phyloP scores from a whole-genome alignment of 1,140 invertebrate genomes.

The Subanguina moxae region DNA sequence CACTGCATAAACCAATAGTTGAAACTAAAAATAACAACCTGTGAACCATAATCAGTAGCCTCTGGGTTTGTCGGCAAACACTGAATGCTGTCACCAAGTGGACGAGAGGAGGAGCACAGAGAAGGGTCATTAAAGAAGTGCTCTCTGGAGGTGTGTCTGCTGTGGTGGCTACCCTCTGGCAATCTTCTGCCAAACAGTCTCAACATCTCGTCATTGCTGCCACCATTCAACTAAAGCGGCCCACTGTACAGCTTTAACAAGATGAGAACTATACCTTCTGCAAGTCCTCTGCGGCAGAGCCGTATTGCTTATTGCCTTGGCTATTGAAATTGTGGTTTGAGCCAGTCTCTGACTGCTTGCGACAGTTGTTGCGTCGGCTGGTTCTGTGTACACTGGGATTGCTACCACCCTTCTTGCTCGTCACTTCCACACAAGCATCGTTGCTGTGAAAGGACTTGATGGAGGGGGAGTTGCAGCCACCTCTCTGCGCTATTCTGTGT shows the following conservation, averaged over 20 bases:
- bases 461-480: not conserved
- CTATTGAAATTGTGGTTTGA: not conserved
- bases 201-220: not conserved
- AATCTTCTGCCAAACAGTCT: not conserved
- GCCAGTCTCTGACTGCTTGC: not conserved
- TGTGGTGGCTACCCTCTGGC: not conserved
- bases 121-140: not conserved
- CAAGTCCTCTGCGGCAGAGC: not conserved
- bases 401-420: not conserved
- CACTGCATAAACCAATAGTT: not conserved
- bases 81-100: constrained; percentile 2
- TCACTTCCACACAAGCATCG: not conserved
- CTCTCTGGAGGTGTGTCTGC: not conserved
- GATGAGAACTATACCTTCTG: not conserved
- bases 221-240: not conserved
- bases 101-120: not conserved
- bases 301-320: not conserved
- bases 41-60: not conserved
- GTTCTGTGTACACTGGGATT: not conserved
- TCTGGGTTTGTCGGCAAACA: not conserved
- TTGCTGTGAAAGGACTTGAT: not conserved
- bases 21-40: not conserved
- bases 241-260: not conserved
- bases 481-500: not conserved
- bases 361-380: not conserved